Conservation (phyloP, 1,140 invertebrate genomes). For the Penaeus indicus region DNA sequence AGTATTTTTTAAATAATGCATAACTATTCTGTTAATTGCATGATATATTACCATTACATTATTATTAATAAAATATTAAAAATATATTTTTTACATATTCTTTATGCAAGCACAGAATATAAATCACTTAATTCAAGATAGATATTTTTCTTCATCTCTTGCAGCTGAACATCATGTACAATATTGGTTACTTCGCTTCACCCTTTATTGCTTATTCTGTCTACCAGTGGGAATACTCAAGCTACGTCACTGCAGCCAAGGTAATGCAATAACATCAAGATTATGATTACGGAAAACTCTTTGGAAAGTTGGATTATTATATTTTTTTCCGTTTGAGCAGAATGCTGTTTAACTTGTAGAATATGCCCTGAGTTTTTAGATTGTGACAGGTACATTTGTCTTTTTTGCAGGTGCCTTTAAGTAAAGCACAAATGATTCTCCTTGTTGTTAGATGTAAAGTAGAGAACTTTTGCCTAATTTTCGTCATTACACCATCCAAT, state of each 20-base stretch:
- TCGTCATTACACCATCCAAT: too few relatives aligned
- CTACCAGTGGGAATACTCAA: neutral
- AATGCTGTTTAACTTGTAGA: too few relatives aligned
- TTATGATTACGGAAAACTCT: neutral
- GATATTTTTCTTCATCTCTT: neutral
- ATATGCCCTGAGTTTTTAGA: too few relatives aligned
- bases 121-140: neutral
- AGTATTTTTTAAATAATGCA: too few relatives aligned
- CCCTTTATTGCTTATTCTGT: constrained; percentile 3
- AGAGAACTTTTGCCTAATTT: too few relatives aligned
- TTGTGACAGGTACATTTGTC: too few relatives aligned
- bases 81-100: too few relatives aligned
- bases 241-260: neutral
- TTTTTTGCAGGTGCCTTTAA: neutral
- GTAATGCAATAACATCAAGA: neutral
- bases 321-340: neutral
- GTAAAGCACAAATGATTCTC: too few relatives aligned
- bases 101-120: neutral
- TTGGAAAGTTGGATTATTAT: neutral
- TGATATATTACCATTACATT: too few relatives aligned
- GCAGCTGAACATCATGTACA: constrained; percentile 21
- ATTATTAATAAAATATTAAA: too few relatives aligned
- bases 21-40: too few relatives aligned
- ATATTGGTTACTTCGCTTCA: constrained; percentile 5
- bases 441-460: too few relatives aligned